These are phyloP conservation scores for Acanthopleura granulata DNA, from an alignment of 2,888 invertebrate species.

Conservation along the genomic window DNA sequence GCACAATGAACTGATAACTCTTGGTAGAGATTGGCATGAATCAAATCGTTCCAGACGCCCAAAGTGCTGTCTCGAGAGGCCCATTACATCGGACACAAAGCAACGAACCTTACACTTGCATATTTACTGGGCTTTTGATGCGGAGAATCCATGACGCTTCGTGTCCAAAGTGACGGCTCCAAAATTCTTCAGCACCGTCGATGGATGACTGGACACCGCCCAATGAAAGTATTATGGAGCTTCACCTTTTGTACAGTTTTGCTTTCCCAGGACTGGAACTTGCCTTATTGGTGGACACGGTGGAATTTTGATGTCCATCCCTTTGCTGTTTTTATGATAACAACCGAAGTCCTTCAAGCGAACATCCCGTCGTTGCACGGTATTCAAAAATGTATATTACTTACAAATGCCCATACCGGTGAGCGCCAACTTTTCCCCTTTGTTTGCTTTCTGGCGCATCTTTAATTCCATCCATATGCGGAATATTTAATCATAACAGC, in stretches of 20 bases:
- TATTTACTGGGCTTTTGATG: not conserved
- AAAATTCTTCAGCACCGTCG: not conserved
- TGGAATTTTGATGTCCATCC: not conserved
- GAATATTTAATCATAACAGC: conserved; percentile 1
- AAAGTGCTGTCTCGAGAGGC: not conserved
- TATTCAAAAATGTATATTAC: conserved; percentile 3
- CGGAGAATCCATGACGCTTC: not conserved
- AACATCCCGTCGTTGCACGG: not conserved
- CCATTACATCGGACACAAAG: not conserved
- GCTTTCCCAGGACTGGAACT: no score
- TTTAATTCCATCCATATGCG: conserved; percentile 12
- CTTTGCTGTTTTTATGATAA: not conserved
- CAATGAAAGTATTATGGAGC: no score
- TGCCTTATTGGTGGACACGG: not conserved
- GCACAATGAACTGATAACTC: no score
- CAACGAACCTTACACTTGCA: not conserved
- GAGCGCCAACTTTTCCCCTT: conserved; percentile 1
- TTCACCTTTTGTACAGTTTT: no score
- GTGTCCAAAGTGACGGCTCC: not conserved
- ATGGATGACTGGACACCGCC: not conserved
- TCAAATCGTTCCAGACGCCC: not conserved
- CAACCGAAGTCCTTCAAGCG: not conserved
- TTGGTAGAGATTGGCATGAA: no score
- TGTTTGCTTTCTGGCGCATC: conserved; percentile 5
- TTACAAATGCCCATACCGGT: conserved; percentile 1